Percentiles rank a stretch among this genome's conserved stretches.
These are phyloP conservation scores for Zele albiditarsus DNA, from an alignment of 2,888 invertebrate genomes.

Conservation along the genomic window DNA sequence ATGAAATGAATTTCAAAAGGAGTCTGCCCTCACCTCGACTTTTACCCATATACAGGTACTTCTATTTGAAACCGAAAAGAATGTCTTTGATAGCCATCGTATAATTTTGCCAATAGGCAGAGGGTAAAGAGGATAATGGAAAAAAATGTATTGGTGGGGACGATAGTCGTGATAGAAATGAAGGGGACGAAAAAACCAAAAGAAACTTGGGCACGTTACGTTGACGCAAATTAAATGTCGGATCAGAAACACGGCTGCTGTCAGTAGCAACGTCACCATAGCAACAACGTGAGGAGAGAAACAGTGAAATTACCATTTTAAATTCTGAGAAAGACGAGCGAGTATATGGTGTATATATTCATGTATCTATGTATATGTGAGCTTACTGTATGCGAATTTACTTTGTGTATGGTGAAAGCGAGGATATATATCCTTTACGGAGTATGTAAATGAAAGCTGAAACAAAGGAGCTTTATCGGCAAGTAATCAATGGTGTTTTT, in stretches of 20 bases:
- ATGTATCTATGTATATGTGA: background rate
- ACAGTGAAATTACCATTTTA: conserved; percentile 58
- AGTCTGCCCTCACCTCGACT: background rate
- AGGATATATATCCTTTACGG: background rate
- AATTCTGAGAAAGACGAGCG: conserved; percentile 50
- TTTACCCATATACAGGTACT: background rate
- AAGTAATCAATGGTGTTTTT: background rate
- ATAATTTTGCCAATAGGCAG: background rate
- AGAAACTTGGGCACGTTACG: conserved; percentile 47
- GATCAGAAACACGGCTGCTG: conserved; percentile 61
- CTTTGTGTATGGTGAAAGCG: conserved; percentile 11
- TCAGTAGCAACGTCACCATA: conserved; percentile 58
- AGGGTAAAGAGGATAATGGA: conserved; percentile 22
- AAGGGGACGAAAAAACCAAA: conserved; percentile 31
- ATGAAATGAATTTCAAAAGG: background rate
- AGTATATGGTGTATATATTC: conserved; percentile 29
- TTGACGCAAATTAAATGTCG: conserved; percentile 64
- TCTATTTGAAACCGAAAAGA: background rate
- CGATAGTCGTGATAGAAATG: conserved; percentile 39
- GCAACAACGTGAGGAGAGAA: conserved; percentile 48
- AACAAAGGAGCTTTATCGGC: background rate
- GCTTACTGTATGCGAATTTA: background rate
- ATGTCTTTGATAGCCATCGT: conserved; percentile 24
- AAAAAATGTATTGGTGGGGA: conserved; percentile 42
- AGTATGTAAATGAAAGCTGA: background rate